Conservation (phyloP, 1,140 invertebrate genomes). For the Drosophila kikkawai region DNA sequence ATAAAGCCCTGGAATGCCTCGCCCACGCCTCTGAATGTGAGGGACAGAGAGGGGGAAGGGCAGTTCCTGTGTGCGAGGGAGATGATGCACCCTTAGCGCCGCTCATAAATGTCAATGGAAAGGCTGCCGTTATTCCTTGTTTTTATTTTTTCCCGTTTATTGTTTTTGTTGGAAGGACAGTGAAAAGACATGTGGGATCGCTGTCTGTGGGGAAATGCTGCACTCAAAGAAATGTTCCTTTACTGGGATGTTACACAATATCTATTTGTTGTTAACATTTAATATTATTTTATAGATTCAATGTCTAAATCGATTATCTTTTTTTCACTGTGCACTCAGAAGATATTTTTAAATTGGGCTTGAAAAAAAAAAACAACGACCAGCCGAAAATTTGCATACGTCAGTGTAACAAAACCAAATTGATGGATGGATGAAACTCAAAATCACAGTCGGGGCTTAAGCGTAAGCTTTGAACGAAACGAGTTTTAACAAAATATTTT, state of each 20-base stretch:
- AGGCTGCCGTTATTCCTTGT: conserved; percentile 41
- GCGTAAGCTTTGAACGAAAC: conserved; percentile 48
- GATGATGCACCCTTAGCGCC: conserved; percentile 72
- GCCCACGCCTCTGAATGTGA: conserved; percentile 21
- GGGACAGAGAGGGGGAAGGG: neutral
- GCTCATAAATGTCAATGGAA: conserved; percentile 80
- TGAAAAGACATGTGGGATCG: conserved; percentile 52
- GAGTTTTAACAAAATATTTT: conserved; percentile 71
- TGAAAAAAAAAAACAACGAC: conserved; percentile 21
- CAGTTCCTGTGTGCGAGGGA: conserved; percentile 25
- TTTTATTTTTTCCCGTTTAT: conserved; percentile 9
- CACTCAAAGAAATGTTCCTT: conserved; percentile 7
- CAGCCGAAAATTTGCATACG: conserved; percentile 35
- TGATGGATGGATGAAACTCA: conserved; percentile 38
- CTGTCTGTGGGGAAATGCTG: conserved; percentile 30
- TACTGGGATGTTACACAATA: neutral
- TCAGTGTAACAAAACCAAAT: conserved; percentile 40
- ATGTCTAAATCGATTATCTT: neutral
- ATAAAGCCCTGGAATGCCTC: conserved; percentile 42
- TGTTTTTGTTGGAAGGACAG: conserved; percentile 28
- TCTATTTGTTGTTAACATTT: neutral
- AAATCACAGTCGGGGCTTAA: conserved; percentile 24
- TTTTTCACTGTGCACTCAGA: conserved; percentile 15
- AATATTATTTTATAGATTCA: neutral
- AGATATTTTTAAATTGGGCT: conserved; percentile 45